Evolutionary conservation across 2,888 invertebrate genomes (phyloP).

Genomic region (Diplolepis rosae): DNA sequence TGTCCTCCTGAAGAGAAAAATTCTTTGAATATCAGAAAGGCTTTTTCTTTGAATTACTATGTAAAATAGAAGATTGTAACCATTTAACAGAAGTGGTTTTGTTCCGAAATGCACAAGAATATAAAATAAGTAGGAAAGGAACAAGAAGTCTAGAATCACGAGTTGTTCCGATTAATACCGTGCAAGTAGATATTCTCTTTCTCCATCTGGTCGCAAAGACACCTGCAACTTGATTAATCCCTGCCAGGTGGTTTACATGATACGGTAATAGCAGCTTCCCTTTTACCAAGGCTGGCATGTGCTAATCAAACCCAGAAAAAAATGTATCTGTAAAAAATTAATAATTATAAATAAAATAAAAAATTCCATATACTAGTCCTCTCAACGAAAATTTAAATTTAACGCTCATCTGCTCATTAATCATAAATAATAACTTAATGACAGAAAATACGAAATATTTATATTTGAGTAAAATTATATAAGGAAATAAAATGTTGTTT

Average conservation of each 20-base stretch:
- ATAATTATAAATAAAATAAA: not conserved
- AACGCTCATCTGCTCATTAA: conserved; percentile 8
- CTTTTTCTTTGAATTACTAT: conserved; percentile 29
- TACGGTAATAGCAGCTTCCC: conserved; percentile 42
- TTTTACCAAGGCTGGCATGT: conserved; percentile 33
- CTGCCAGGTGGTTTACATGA: conserved; percentile 42
- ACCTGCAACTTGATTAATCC: conserved; percentile 49
- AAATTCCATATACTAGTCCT: not conserved
- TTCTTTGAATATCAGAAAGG: conserved; percentile 10
- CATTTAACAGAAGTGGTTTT: not conserved
- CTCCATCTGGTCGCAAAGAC: conserved; percentile 36
- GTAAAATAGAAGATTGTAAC: conserved; percentile 27
- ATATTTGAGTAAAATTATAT: not conserved
- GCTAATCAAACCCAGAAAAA: conserved; percentile 37
- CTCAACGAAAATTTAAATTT: conserved; percentile 11
- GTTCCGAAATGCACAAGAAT: conserved; percentile 21
- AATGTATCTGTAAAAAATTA: conserved; percentile 22
- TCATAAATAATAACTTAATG: conserved; percentile 8
- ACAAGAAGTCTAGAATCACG: not conserved
- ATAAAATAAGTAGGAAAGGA: conserved; percentile 29
- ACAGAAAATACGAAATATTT: no score
- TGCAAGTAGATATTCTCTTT: conserved; percentile 27
- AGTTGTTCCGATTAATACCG: conserved; percentile 20
- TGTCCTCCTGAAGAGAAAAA: not conserved
- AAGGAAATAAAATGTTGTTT: not conserved